A percentile compares a stretch with the other conserved stretches of the same genome.
These are phyloP conservation scores for Tetranychus urticae DNA, from an alignment of 1,140 invertebrate species.

Conservation along the genomic window DNA sequence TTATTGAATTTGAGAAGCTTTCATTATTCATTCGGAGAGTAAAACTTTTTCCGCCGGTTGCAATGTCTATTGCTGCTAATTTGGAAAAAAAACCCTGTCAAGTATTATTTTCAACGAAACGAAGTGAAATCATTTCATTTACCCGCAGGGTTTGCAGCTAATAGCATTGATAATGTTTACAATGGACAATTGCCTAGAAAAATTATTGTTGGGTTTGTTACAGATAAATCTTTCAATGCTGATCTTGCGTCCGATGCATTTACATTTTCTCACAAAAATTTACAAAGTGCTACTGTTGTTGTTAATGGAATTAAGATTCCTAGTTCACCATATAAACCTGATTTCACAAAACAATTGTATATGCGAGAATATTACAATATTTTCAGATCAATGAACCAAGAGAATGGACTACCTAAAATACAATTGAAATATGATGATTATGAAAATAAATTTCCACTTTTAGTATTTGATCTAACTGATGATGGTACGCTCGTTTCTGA, in stretches of 20 bases:
- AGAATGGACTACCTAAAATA: not conserved
- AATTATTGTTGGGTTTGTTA: not conserved
- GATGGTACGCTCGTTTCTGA: not conserved
- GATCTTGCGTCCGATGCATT: not conserved
- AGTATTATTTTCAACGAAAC: not conserved
- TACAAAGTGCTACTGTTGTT: not conserved
- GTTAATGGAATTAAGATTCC: not conserved
- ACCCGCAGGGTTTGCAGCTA: not conserved
- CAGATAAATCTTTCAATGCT: not conserved
- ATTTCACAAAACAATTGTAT: not conserved
- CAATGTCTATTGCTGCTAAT: not conserved
- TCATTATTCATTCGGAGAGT: not conserved
- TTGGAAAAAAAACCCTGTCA: not conserved
- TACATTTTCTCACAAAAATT: not conserved
- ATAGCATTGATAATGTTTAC: not conserved
- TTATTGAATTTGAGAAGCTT: not conserved
- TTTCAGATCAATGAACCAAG: not conserved
- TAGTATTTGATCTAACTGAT: not conserved
- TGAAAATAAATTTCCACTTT: not conserved
- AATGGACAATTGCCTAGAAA: not conserved
- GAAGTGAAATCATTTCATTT: not conserved
- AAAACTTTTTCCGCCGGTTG: not conserved
- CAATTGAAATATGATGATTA: not conserved
- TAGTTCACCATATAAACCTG: not conserved
- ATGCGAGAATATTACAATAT: not conserved